Evolutionary conservation across 2,113 vertebrate genomes (phyloP).

Genomic region (Bos indicus): DNA sequence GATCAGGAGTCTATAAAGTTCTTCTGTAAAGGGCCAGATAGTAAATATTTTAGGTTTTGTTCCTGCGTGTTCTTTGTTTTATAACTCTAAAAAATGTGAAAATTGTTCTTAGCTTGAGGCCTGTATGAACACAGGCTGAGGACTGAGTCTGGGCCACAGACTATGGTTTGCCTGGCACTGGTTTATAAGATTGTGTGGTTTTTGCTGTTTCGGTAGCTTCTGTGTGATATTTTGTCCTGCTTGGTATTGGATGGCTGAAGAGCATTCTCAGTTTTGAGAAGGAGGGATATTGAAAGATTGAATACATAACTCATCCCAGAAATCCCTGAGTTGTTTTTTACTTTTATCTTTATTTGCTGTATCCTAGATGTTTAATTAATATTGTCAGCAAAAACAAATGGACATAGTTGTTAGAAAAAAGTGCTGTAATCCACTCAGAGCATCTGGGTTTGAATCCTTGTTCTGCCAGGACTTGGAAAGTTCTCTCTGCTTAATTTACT

Average conservation of each 20-base stretch:
- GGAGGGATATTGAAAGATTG: not conserved
- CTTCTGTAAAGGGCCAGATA: not conserved
- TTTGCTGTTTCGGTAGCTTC: constrained; percentile 12
- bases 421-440: not conserved
- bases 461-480: not conserved
- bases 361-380: constrained; percentile 24
- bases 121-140: not conserved
- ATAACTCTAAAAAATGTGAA: not conserved
- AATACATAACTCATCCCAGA: not conserved
- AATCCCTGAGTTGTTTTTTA: constrained; percentile 19
- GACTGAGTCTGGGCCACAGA: not conserved
- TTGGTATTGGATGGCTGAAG: not conserved
- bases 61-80: not conserved
- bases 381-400: not conserved
- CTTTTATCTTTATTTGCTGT: constrained; percentile 21
- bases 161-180: not conserved
- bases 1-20: not conserved
- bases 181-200: not conserved
- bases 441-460: not conserved
- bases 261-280: constrained; percentile 27
- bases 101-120: not conserved
- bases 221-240: not conserved
- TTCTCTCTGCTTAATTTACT: constrained; percentile 18
- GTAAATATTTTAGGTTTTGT: not conserved
- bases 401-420: not conserved